Evolutionary conservation across 2,888 invertebrate genomes (phyloP).

Genomic region (Leucozona laternaria): DNA sequence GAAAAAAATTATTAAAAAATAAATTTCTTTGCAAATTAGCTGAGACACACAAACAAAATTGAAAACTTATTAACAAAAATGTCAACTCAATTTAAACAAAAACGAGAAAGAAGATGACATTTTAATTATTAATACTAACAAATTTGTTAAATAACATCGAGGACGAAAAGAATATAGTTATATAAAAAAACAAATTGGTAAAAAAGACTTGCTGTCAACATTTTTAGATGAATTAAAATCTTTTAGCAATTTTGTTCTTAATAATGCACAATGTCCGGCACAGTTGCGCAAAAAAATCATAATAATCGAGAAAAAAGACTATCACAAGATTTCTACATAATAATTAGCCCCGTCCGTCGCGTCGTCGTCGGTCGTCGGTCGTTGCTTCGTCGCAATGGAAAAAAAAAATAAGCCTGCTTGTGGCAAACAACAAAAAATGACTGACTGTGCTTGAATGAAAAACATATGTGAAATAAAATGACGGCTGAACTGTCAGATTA

Average conservation of each 20-base stretch:
- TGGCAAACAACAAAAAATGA: constrained; percentile 35
- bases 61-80: constrained; percentile 38
- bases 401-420: constrained; percentile 38
- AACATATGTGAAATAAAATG: constrained; percentile 15
- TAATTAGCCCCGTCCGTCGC: constrained; percentile 3
- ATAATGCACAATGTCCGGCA: constrained; percentile 81
- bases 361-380: not conserved
- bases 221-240: constrained; percentile 38
- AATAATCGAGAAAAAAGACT: constrained; percentile 47
- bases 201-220: constrained; percentile 32
- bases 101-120: constrained; percentile 28
- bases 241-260: constrained; percentile 56
- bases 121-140: constrained; percentile 31
- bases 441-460: constrained; percentile 15
- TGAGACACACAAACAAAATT: constrained; percentile 53
- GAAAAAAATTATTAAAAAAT: constrained; percentile 38
- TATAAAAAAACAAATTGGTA: constrained; percentile 14
- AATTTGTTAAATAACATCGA: constrained; percentile 27
- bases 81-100: constrained; percentile 21
- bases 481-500: constrained; percentile 44
- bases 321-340: constrained; percentile 64
- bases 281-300: constrained; percentile 64
- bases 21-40: constrained; percentile 74
- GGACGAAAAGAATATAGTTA: constrained; percentile 24
- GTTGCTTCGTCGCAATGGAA: constrained; percentile 20